A percentile compares a stretch with the other conserved stretches of the same genome.
Conservation (phyloP, 2,797 vertebrate species). For the Coendou prehensilis region DNA sequence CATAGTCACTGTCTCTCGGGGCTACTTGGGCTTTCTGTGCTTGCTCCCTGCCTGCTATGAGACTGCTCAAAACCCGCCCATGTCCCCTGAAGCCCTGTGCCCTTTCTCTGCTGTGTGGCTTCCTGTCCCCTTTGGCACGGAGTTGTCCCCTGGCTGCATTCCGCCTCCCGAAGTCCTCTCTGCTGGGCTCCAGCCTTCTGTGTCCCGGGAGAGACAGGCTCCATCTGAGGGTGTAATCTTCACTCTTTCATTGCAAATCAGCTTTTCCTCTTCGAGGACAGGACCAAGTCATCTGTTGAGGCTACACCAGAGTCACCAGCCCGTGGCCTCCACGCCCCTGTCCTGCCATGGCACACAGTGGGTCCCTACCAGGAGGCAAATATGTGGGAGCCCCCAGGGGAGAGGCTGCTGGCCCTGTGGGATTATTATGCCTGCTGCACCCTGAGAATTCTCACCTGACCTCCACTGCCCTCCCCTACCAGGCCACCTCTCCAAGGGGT, state of each 20-base stretch:
- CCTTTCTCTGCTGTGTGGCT: neutral
- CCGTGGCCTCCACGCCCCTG: neutral
- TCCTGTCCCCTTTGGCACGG: no score
- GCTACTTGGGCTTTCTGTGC: neutral
- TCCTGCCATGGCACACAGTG: neutral
- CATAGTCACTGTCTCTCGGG: neutral
- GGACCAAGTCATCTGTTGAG: no score
- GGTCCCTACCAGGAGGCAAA: neutral
- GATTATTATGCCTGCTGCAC: accelerated
- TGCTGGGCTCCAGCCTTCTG: neutral
- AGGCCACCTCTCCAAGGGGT: accelerated
- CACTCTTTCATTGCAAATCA: neutral
- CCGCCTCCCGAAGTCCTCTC: neutral
- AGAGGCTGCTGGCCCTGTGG: neutral
- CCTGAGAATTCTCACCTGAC: neutral
- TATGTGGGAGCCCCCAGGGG: neutral
- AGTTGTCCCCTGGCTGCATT: neutral
- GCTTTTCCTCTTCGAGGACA: neutral
- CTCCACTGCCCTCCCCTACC: neutral
- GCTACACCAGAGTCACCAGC: neutral
- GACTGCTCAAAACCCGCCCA: neutral
- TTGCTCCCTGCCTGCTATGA: neutral
- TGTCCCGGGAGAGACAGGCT: neutral
- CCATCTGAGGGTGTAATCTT: neutral
- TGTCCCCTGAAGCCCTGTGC: neutral